Conservation (phyloP, 2,888 invertebrate species). For the Rhyacophila evoluta region DNA sequence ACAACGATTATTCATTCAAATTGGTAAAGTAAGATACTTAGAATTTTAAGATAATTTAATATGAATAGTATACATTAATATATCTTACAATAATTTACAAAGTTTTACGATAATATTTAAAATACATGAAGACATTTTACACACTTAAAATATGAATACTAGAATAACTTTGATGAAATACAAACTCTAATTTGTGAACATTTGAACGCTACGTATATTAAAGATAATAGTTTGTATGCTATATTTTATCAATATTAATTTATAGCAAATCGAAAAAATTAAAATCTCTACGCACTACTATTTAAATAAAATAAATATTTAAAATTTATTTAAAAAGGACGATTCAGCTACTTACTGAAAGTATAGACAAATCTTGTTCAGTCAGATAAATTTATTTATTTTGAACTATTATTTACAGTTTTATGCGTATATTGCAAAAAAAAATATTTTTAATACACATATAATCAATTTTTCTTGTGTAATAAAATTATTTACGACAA, state of each 20-base stretch:
- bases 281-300: conserved; percentile 23
- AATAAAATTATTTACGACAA: too few species aligned
- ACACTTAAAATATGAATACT: neutral
- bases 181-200: conserved; percentile 1
- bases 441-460: neutral
- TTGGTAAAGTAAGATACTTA: neutral
- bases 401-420: conserved; percentile 34
- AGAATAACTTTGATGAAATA: conserved; percentile 26
- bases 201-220: conserved; percentile 10
- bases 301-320: conserved; percentile 5
- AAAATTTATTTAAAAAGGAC: conserved; percentile 38
- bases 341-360: conserved; percentile 16
- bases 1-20: neutral
- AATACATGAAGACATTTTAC: conserved; percentile 22
- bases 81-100: conserved; percentile 33
- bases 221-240: conserved; percentile 15
- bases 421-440: neutral
- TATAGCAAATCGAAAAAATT: conserved; percentile 29
- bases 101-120: neutral
- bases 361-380: conserved; percentile 26
- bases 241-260: conserved; percentile 23
- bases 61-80: conserved; percentile 35
- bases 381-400: conserved; percentile 31
- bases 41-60: neutral
- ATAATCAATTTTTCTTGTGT: neutral